Percentiles rank a stretch among this genome's conserved stretches.
phyloP scores from a whole-genome alignment of 1,140 invertebrate species.

The Andricus grossulariae region DNA sequence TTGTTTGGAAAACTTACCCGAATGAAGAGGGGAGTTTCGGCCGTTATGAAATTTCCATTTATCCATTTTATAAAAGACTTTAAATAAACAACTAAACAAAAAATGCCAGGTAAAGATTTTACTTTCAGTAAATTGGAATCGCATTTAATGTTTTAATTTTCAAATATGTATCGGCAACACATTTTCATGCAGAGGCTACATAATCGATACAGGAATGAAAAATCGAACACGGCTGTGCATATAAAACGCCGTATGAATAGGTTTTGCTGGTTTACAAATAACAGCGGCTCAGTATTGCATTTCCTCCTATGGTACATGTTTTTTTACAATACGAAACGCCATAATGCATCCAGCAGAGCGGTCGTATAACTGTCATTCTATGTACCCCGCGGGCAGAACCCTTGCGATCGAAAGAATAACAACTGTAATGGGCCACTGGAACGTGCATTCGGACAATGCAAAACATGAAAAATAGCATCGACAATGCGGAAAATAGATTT shows the following conservation, averaged over 20 bases:
- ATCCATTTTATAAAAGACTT: not conserved
- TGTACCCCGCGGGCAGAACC: constrained; percentile 53
- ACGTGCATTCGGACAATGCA: constrained; percentile 52
- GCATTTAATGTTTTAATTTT: not conserved
- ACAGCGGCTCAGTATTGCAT: constrained; percentile 45
- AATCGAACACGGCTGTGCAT: not conserved
- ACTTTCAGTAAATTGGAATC: not conserved
- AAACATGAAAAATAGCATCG: constrained; percentile 57
- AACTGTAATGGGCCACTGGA: constrained; percentile 62
- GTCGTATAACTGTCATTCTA: constrained; percentile 51
- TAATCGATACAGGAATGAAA: not conserved
- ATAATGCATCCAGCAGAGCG: constrained; percentile 59
- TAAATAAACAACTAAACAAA: not conserved
- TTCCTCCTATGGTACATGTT: constrained; percentile 53
- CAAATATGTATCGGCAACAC: not conserved
- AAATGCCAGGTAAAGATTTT: not conserved
- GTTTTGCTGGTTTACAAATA: constrained; percentile 27
- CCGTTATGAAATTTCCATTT: not conserved
- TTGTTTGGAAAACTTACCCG: too few species aligned
- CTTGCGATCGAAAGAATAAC: constrained; percentile 59
- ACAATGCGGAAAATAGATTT: constrained; percentile 9
- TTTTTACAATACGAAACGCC: constrained; percentile 46
- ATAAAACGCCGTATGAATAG: constrained; percentile 19
- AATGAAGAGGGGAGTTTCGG: too few species aligned
- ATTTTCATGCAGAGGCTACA: not conserved